phyloP scores from a whole-genome alignment of 2,888 invertebrate species.

The Cryptocephalus moraei region DNA sequence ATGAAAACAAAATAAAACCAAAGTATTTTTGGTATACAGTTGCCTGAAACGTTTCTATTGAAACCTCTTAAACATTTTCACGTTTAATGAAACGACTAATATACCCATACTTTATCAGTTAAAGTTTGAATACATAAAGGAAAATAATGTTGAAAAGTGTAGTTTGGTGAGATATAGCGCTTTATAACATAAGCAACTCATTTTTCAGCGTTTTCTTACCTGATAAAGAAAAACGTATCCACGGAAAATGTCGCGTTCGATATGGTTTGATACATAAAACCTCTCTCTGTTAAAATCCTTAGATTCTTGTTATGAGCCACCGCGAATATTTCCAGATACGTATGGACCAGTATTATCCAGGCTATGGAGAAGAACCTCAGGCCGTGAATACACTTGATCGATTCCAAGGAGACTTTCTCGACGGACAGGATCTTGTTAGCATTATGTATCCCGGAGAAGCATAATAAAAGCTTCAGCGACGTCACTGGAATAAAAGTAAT shows the following conservation, averaged over 20 bases:
- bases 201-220: too few relatives aligned
- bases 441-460: slow-evolving; percentile 64
- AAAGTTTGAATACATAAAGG: too few relatives aligned
- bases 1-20: too few relatives aligned
- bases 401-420: slow-evolving; percentile 53
- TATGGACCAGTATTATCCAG: slow-evolving; percentile 80
- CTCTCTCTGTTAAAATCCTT: slow-evolving; percentile 62
- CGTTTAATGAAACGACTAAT: too few relatives aligned
- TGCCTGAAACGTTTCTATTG: too few relatives aligned
- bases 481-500: slow-evolving; percentile 39
- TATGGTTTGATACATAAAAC: slow-evolving; percentile 70
- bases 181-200: too few relatives aligned
- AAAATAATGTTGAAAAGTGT: too few relatives aligned
- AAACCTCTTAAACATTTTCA: too few relatives aligned
- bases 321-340: slow-evolving; percentile 70
- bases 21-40: too few relatives aligned
- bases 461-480: slow-evolving; percentile 41
- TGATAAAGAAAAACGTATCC: slow-evolving; percentile 79
- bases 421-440: slow-evolving; percentile 65
- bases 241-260: slow-evolving; percentile 80
- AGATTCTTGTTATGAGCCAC: slow-evolving; percentile 66
- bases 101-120: too few relatives aligned
- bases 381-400: slow-evolving; percentile 67
- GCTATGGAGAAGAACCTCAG: slow-evolving; percentile 66
- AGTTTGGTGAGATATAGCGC: too few relatives aligned